Evolutionary conservation across 2,113 vertebrate genomes (phyloP).

Genomic region (Carettochelys insculpta): DNA sequence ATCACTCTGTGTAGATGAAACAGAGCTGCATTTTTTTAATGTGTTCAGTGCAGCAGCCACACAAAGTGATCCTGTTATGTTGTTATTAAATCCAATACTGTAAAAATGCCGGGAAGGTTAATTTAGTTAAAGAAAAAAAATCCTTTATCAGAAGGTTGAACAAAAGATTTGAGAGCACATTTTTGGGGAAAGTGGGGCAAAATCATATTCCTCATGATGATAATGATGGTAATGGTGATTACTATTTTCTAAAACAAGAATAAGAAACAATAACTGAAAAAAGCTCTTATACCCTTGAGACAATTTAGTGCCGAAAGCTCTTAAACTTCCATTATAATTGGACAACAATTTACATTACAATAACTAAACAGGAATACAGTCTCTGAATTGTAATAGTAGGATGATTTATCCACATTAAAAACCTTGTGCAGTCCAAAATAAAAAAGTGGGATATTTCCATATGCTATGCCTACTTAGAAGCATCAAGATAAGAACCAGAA

Average conservation of each 20-base stretch:
- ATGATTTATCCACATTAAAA: background rate
- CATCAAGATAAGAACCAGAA: background rate
- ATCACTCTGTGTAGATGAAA: background rate
- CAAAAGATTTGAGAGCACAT: background rate
- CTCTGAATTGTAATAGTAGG: background rate
- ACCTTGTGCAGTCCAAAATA: background rate
- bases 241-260: background rate
- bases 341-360: background rate
- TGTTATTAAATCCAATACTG: background rate
- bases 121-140: background rate
- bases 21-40: background rate
- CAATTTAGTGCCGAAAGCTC: background rate
- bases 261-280: background rate
- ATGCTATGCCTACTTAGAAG: background rate
- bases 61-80: background rate
- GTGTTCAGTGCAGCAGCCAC: background rate
- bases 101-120: background rate
- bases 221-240: background rate
- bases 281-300: background rate
- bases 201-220: background rate
- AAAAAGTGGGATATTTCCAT: background rate
- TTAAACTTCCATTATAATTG: rapidly evolving
- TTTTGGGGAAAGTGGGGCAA: background rate
- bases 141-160: background rate
- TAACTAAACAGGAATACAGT: background rate